Conservation (phyloP, 1,140 invertebrate genomes). For the Apolygus lucorum region DNA sequence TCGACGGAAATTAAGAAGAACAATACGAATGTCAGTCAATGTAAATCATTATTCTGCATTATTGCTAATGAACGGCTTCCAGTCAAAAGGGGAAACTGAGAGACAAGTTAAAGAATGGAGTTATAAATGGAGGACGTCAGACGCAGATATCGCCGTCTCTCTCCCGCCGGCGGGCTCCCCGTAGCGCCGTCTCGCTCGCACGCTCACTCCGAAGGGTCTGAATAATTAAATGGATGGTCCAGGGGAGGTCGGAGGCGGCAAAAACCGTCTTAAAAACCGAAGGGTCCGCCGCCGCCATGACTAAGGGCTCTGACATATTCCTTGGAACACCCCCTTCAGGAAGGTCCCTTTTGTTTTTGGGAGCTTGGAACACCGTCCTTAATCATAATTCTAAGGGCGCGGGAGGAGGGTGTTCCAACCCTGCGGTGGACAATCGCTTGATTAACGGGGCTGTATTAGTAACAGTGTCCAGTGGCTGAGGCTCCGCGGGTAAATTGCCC, state of each 20-base stretch:
- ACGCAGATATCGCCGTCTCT: constrained; percentile 9
- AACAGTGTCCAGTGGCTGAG: constrained; percentile 24
- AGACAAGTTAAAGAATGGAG: constrained; percentile 12
- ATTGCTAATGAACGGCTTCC: no score
- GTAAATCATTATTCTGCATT: no score
- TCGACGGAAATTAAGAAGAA: no score
- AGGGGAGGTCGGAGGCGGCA: constrained; percentile 6
- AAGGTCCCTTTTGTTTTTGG: constrained; percentile 17
- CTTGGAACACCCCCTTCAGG: background rate
- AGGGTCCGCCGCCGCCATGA: constrained; percentile 10
- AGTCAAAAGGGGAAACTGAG: no score
- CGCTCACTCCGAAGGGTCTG: no score
- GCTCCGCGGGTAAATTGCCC: constrained; percentile 30
- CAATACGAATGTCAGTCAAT: no score
- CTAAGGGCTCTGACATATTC: constrained; percentile 27
- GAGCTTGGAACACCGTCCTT: background rate
- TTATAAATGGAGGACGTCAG: constrained; percentile 26
- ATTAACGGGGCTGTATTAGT: constrained; percentile 32
- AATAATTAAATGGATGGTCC: constrained; percentile 26
- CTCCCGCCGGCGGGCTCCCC: no score
- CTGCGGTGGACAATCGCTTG: constrained; percentile 30
- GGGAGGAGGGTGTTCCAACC: background rate
- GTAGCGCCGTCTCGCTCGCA: no score
- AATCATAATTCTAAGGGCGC: constrained; percentile 20
- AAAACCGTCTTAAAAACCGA: constrained; percentile 27